These are phyloP conservation scores for Trematomus bernacchii DNA, from an alignment of 2,797 vertebrate species.

Conservation along the genomic window DNA sequence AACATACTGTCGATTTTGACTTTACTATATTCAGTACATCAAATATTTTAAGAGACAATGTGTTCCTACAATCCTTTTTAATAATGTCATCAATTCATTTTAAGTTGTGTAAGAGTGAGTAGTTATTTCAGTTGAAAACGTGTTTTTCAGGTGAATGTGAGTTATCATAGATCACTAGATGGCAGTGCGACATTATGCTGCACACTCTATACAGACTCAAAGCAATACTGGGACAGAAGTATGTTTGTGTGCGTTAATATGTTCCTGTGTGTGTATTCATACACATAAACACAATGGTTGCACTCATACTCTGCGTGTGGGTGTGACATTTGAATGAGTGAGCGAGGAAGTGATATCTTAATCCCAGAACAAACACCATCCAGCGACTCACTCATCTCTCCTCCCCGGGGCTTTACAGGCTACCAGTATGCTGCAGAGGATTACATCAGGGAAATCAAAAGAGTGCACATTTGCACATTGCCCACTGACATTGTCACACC, in stretches of 20 bases:
- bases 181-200: slow-evolving; percentile 67
- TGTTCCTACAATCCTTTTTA: not conserved
- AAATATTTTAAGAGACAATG: too few species aligned
- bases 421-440: slow-evolving; percentile 60
- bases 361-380: slow-evolving; percentile 72
- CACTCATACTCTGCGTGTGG: not conserved
- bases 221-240: not conserved
- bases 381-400: slow-evolving; percentile 59
- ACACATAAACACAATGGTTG: slow-evolving; percentile 14
- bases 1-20: not conserved
- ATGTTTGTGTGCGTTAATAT: not conserved
- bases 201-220: not conserved
- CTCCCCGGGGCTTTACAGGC: slow-evolving; percentile 42
- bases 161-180: slow-evolving; percentile 59
- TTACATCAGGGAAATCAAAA: slow-evolving; percentile 77
- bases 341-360: slow-evolving; percentile 60
- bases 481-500: slow-evolving; percentile 68
- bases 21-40: too few species aligned
- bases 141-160: not conserved
- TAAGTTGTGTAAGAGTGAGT: not conserved
- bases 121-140: not conserved
- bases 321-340: slow-evolving; percentile 62
- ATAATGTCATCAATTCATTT: not conserved
- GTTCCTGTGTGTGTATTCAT: slow-evolving; percentile 6
- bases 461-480: slow-evolving; percentile 72